Evolutionary conservation across 1,140 invertebrate genomes (phyloP), one percentile per base, ranked within the genome.

Genomic region (Mercenaria mercenaria): DNA sequence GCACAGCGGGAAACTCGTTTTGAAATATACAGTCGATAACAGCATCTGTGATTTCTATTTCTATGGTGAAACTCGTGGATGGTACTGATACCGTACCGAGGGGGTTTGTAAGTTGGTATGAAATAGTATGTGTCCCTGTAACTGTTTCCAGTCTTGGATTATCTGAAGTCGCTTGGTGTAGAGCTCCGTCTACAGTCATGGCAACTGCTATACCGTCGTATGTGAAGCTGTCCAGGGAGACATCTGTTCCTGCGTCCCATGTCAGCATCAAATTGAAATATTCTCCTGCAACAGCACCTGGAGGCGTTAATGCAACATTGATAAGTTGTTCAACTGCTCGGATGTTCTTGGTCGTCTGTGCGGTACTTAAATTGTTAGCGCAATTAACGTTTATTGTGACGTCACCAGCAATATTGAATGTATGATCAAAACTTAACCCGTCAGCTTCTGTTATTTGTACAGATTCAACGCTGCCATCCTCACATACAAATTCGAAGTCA

Each of bases 21-120:
- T 23, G 18, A 29, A 87, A 87, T 20, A 34, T 29, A 39, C 85
- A 87, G 11, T 26, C 15, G 20, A 87, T 79, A 64, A 50, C 50
- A 4, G 59, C 67, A 32, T 69, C 41, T 1, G 72, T 79, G 13
- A 87, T 87, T 43, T 76, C 47, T n/a, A 87, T 50, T 67, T 87
- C 85, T 26, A 87, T 79, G 26, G 26, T 52, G 56, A 87, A 87
- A 50, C 20, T 43, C 3, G 29, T 32, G 13, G 0, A 23, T 29
- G 47, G 39, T 15, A n/a, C 50, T 23, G 32, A 39, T 20, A 64
- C 56, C 0, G 34, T 2, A 39, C 59, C 47, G 18, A 87, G 20
- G 4, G 72, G 20, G 34, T 87, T 87, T 47, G 4, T 32, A 37
- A 87, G 37, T 10, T 1, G 0, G 59, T 61, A 87, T 1, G 29